Conservation (phyloP, 2,113 vertebrate genomes). For the Cochlearius cochlearius region DNA sequence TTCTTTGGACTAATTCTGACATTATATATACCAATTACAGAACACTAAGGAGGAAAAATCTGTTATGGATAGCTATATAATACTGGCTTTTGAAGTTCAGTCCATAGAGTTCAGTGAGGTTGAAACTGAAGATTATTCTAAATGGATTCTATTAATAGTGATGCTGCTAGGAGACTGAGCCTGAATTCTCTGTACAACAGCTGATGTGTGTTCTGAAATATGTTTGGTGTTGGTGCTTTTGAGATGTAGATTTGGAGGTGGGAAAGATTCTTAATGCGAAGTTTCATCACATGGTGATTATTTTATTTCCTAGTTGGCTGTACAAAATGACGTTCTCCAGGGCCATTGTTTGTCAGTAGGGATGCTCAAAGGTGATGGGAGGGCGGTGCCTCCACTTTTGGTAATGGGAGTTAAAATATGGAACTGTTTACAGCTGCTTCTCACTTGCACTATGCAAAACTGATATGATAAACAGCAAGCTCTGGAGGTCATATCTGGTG, state of each 20-base stretch:
- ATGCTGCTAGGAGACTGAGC: constrained; percentile 67
- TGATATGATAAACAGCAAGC: background rate
- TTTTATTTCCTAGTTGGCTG: background rate
- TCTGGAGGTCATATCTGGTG: background rate
- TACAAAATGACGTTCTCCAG: background rate
- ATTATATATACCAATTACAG: background rate
- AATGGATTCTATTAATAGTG: constrained; percentile 69
- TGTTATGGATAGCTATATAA: background rate
- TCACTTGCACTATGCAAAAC: background rate
- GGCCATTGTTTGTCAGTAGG: background rate
- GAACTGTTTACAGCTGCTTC: background rate
- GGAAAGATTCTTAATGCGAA: background rate
- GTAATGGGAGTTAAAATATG: background rate
- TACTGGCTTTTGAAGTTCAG: constrained; percentile 21
- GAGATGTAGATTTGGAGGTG: background rate
- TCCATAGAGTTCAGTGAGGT: constrained; percentile 22
- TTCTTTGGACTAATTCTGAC: background rate
- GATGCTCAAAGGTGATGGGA: background rate
- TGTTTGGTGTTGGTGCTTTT: constrained; percentile 33
- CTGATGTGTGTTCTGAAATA: constrained; percentile 56
- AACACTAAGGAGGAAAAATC: background rate
- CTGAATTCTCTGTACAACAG: constrained; percentile 57
- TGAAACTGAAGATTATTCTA: constrained; percentile 65
- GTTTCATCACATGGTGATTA: background rate
- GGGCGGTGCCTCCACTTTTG: background rate